Percentiles rank a stretch among this genome's conserved stretches.
Conservation (phyloP, 2,113 vertebrate species). For the Cygnus buccinator region DNA sequence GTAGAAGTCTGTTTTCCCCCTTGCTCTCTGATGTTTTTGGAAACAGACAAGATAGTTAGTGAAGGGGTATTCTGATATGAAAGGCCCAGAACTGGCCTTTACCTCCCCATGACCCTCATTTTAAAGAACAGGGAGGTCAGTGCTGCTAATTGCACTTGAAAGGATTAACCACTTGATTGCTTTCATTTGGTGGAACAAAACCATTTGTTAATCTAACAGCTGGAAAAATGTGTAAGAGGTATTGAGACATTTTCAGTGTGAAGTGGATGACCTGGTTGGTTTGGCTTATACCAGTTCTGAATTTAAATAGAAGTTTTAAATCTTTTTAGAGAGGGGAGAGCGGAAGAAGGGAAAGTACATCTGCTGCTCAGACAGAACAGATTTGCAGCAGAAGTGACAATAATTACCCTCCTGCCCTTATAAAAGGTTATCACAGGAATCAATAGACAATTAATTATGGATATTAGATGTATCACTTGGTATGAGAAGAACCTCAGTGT, state of each 20-base stretch:
- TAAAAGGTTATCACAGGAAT: not conserved
- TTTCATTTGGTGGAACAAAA: conserved; percentile 34
- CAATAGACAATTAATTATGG: not conserved
- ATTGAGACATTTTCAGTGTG: not conserved
- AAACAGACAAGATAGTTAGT: conserved; percentile 36
- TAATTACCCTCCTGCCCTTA: not conserved
- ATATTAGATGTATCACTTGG: not conserved
- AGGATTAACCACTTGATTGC: conserved; percentile 51
- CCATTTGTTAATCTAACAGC: not conserved
- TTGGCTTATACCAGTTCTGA: not conserved
- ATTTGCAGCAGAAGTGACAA: conserved; percentile 21
- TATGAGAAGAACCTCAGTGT: not conserved
- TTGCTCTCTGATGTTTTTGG: conserved; percentile 60
- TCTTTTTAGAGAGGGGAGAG: not conserved
- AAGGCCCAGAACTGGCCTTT: conserved; percentile 50
- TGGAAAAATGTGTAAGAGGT: not conserved
- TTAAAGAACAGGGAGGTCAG: conserved; percentile 41
- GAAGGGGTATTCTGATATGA: conserved; percentile 26
- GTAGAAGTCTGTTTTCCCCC: conserved; percentile 45
- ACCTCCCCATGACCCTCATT: conserved; percentile 59
- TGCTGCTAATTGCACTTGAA: conserved; percentile 57
- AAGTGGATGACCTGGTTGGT: not conserved
- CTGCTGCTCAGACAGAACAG: conserved; percentile 5
- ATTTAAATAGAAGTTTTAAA: not conserved
- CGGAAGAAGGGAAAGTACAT: not conserved